phyloP scores from a whole-genome alignment of 2,113 vertebrate genomes.

The Actenoides hombroni region DNA sequence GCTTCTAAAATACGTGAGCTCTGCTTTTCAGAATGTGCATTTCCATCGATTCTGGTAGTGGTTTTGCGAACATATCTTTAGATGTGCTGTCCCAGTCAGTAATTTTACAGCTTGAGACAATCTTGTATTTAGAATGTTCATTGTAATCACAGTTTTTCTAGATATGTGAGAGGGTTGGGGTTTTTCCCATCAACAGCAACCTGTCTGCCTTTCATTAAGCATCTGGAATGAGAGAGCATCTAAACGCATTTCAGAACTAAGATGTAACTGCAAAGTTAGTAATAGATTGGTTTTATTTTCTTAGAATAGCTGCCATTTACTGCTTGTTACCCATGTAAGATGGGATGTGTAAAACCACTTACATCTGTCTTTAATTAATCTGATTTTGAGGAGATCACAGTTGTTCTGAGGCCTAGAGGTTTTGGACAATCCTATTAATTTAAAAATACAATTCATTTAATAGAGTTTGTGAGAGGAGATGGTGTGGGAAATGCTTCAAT shows the following conservation, averaged over 20 bases:
- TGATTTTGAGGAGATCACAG: background rate
- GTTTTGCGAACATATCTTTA: background rate
- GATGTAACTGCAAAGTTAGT: background rate
- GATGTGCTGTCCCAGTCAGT: background rate
- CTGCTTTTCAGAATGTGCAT: background rate
- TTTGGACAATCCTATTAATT: background rate
- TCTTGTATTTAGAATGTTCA: background rate
- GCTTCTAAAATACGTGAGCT: background rate
- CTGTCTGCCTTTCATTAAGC: background rate
- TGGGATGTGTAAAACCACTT: background rate
- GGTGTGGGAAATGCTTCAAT: background rate
- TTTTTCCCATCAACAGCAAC: background rate
- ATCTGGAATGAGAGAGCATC: background rate
- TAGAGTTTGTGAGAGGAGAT: background rate
- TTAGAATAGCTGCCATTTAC: background rate
- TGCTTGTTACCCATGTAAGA: background rate
- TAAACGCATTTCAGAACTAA: background rate
- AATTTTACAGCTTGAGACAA: background rate
- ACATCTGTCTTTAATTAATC: background rate
- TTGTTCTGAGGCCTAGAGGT: background rate
- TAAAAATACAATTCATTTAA: background rate
- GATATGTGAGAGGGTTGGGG: background rate
- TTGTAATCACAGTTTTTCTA: background rate
- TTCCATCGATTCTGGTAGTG: background rate
- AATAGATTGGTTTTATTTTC: background rate